Base-by-base conservation (phyloP, 2,113 vertebrate species). In the Sterna hirundo region DNA sequence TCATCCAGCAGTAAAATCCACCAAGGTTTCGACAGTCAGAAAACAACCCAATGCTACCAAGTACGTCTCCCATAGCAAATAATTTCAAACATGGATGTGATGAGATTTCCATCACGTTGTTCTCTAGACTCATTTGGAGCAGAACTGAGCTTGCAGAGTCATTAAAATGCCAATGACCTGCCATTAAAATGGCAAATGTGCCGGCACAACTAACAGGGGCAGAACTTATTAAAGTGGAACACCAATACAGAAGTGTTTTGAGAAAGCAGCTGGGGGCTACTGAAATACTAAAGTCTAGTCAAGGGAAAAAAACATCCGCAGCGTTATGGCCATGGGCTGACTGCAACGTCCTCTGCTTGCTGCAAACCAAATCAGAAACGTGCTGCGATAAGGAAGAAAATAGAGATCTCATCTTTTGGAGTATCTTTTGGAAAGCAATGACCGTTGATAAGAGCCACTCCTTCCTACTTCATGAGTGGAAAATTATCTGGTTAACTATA, bases 401-500 rank as follows among this genome's bases (percentile, higher is more conserved):
- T 0, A 70, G 29, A 90, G n/a, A 44, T 44, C 20, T 58, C 62
- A n/a, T 20, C 17, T 62, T 86, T 84, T 5, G 1, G 15, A 81
- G 47, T 23, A 57, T 66, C 25, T 68, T 93, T 19, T 12, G 10
- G 42, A 88, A 86, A 91, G 32, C 46, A 85, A 40, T 15, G 11
- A 44, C 34, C 0, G 0, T 27, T 57, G 20, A 9, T 68, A 64
- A 55, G 34, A 95, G n/a, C 16, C 55, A 62, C 4, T 0, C 16
- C 38, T 70, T 83, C 46, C 70, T 44, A 25, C 25, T 71, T 68
- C 34, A 26, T 6, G 15, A 94, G 44, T 44, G 57, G 64, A 88
- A 92, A 93, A 81, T 71, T 36, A 84, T 40, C 71, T 72, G 36
- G 26, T 76, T 89, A 82, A 93, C 85, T 40, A 64, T 9, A 83